These are phyloP conservation scores for Heterodera carotae DNA, from an alignment of 1,140 invertebrate genomes.

Conservation along the genomic window DNA sequence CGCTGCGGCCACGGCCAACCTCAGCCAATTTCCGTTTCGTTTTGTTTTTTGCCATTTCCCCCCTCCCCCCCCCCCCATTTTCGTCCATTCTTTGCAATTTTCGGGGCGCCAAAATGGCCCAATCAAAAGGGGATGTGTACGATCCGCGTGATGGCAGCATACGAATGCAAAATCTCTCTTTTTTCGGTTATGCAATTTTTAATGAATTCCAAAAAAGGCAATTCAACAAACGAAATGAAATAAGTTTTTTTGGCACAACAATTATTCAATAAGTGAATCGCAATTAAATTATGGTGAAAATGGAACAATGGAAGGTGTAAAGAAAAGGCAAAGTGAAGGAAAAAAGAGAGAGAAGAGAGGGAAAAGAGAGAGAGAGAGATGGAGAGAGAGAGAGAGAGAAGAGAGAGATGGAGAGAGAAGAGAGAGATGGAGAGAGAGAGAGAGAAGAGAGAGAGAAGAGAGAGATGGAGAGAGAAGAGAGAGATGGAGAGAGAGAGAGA, in stretches of 20 bases:
- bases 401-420: too few species aligned
- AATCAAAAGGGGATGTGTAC: too few species aligned
- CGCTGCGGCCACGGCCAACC: neutral
- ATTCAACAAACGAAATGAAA: neutral
- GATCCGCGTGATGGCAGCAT: too few species aligned
- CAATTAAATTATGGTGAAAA: neutral
- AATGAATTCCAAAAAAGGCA: neutral
- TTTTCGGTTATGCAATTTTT: neutral
- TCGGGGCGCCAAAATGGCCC: neutral
- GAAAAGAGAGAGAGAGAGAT: neutral
- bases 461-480: too few species aligned
- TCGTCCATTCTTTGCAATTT: too few species aligned
- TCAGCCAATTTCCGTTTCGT: neutral
- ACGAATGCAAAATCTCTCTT: neutral
- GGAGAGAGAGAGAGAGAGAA: neutral
- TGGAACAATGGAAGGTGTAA: neutral
- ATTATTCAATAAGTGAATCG: neutral
- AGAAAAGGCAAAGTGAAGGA: too few species aligned
- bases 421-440: neutral
- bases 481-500: neutral
- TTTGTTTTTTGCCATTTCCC: neutral
- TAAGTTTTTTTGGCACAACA: neutral
- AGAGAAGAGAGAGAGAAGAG: neutral
- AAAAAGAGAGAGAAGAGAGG: too few species aligned
- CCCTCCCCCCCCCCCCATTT: too few species aligned